A percentile compares a stretch with the other conserved stretches of the same genome.
phyloP scores from a whole-genome alignment of 1,140 invertebrate genomes.

The Drosophila repletoides region DNA sequence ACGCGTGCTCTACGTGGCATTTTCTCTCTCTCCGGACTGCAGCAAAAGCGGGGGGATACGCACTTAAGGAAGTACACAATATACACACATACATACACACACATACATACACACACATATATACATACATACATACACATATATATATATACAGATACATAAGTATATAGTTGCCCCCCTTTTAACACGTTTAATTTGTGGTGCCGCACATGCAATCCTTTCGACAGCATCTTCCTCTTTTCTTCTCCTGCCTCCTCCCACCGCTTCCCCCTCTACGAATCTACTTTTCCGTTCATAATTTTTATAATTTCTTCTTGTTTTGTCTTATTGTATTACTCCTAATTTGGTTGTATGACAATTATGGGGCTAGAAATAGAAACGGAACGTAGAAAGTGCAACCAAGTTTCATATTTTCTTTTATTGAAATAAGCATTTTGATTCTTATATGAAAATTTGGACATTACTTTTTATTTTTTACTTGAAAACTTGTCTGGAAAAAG shows the following conservation, averaged over 20 bases:
- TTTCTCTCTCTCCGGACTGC: slow-evolving; percentile 18
- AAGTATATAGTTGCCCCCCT: neutral
- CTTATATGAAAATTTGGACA: too few species aligned
- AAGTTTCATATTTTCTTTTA: too few species aligned
- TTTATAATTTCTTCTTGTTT: slow-evolving; percentile 41
- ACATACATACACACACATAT: neutral
- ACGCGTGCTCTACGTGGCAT: slow-evolving; percentile 76
- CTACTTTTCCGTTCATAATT: slow-evolving; percentile 24
- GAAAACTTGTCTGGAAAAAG: too few species aligned
- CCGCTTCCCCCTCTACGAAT: neutral
- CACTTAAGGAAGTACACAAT: slow-evolving; percentile 34
- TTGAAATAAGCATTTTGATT: too few species aligned
- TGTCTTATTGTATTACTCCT: slow-evolving; percentile 22
- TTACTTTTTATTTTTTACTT: too few species aligned
- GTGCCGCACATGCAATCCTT: slow-evolving; percentile 59
- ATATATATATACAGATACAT: neutral
- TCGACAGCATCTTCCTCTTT: slow-evolving; percentile 30
- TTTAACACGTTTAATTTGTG: slow-evolving; percentile 43
- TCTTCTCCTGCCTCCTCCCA: neutral
- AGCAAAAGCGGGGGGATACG: slow-evolving; percentile 18
- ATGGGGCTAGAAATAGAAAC: slow-evolving; percentile 16
- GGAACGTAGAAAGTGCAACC: too few species aligned
- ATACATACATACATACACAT: neutral
- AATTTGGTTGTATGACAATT: slow-evolving; percentile 10
- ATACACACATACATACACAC: neutral